A percentile compares a stretch with the other conserved stretches of the same genome.
Evolutionary conservation across 2,113 vertebrate genomes (phyloP).

Genomic region (Zapornia atra): DNA sequence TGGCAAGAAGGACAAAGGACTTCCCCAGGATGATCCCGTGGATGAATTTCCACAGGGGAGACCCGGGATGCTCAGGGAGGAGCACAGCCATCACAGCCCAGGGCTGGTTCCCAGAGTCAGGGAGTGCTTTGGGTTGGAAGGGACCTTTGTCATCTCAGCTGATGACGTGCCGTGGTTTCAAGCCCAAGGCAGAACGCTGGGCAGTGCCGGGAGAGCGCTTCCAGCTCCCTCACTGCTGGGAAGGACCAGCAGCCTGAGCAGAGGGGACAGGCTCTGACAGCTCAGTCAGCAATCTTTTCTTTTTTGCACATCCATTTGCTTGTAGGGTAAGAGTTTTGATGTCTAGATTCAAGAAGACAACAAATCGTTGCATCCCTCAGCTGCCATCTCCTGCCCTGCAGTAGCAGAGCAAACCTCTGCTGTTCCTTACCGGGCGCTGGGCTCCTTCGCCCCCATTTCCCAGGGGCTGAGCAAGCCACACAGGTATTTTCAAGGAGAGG

Average conservation of each 20-base stretch:
- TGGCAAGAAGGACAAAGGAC: neutral
- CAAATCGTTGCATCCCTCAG: neutral
- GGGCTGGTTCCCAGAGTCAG: too few species aligned
- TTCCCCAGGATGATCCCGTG: fast-evolving
- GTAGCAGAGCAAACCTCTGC: too few species aligned
- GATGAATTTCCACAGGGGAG: fast-evolving
- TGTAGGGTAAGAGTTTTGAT: neutral
- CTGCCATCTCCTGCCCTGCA: neutral
- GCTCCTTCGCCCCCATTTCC: neutral
- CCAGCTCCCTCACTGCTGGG: neutral
- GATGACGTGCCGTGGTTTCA: fast-evolving
- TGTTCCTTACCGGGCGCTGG: too few species aligned
- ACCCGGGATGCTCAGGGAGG: neutral
- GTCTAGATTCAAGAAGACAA: neutral
- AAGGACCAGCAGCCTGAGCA: neutral
- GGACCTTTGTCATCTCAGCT: neutral
- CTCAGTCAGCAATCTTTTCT: neutral
- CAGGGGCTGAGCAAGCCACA: neutral
- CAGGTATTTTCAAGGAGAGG: too few species aligned
- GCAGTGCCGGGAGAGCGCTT: neutral
- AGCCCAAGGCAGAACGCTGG: neutral
- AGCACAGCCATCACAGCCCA: too few species aligned
- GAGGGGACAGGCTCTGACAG: neutral
- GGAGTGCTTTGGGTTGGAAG: too few species aligned
- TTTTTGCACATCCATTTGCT: neutral